A percentile compares a stretch with the other conserved stretches of the same genome.
These are phyloP conservation scores for Tuberolachnus salignus DNA, from an alignment of 2,888 invertebrate genomes.

Conservation along the genomic window DNA sequence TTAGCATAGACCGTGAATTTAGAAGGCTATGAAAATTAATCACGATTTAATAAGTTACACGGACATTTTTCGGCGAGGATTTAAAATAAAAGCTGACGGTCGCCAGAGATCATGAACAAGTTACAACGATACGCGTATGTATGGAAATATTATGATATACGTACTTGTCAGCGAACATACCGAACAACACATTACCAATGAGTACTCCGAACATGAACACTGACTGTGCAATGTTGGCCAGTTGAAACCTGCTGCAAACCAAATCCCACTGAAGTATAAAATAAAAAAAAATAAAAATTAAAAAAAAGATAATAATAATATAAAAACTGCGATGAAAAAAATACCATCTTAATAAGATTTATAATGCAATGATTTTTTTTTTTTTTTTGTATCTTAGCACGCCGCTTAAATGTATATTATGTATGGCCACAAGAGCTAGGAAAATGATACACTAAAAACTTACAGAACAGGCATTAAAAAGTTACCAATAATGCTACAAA, in stretches of 20 bases:
- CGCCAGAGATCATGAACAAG: no score
- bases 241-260: slow-evolving; percentile 71
- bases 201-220: slow-evolving; percentile 80
- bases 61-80: no score
- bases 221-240: slow-evolving; percentile 77
- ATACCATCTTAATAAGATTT: background rate
- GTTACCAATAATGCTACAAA: no score
- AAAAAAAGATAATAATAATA: slow-evolving; percentile 20
- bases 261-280: slow-evolving; percentile 70
- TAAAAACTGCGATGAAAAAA: background rate
- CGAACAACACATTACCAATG: slow-evolving; percentile 76
- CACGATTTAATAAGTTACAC: no score
- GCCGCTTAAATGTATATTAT: no score
- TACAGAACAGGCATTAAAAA: no score
- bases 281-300: slow-evolving; percentile 46
- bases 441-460: no score
- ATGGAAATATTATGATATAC: slow-evolving; percentile 57
- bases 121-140: no score
- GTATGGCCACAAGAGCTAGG: no score
- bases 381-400: no score
- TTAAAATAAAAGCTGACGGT: background rate
- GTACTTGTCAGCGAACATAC: slow-evolving; percentile 78
- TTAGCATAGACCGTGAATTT: no score
- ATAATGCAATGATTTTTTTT: background rate
- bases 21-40: no score